Base-by-base conservation (phyloP, 2,797 vertebrate genomes). In the Mormyrus proboscirostris region DNA sequence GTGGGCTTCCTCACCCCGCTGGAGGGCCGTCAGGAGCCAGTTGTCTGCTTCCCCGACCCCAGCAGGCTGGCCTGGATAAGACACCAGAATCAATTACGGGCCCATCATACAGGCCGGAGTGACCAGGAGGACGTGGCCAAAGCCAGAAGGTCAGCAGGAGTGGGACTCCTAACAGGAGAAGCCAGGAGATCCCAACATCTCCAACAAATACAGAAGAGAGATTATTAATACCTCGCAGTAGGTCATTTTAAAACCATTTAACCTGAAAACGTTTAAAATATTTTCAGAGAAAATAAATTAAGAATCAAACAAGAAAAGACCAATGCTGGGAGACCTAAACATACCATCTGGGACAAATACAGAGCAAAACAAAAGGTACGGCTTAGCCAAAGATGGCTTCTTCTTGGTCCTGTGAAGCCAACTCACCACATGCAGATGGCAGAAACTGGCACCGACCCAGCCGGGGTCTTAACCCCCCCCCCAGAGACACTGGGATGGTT, bases 1-100 rank as follows among this genome's bases (percentile, higher is more conserved):
- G 73, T 84, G 87, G 41, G 51, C 50, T 22, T 47, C 22, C 29
- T 10, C 69, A 3, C 22, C 51, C 82, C 49, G 25, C 83, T 55
- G 85, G 89, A 38, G 89, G 86, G 57, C 9, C 47, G 8, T 89
- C 82, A 38, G 16, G 84, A 86, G 84, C 89, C 51, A 9, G 59
- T 7, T 44, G 59, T 69, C 9, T 22, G 55, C 82, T 33, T 85
- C 53, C 49, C 57, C 5, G 41, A 85, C 16, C 41, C 38, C 41
- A 3, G 50, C 2, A 50, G 33, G 57, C 47, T 25, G 53, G 25
- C 33, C 53, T n/a, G 14, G 9, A 88, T 33, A 44, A 25, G 41
- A 62, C 41, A 22, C 55, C 44, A 49, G 38, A 83, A 76, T 76
- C 69, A 38, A 76, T 76, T 76, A 76, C 5, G 9, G 65, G 65